Conservation (phyloP, 2,113 vertebrate genomes). For the Turdus rufiventris region DNA sequence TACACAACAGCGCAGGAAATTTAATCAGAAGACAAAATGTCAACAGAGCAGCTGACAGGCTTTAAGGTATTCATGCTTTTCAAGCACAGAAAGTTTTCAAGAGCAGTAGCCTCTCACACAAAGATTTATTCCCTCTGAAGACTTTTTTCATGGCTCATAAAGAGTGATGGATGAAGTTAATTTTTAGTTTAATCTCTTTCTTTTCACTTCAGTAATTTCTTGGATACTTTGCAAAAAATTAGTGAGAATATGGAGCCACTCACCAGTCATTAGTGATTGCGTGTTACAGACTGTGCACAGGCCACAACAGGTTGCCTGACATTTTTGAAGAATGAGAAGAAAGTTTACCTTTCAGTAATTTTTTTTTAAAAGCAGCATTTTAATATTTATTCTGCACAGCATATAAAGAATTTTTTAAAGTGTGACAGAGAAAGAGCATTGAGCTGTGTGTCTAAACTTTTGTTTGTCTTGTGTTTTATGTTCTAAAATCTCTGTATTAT, state of each 20-base stretch:
- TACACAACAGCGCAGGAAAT: neutral
- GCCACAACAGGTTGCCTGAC: neutral
- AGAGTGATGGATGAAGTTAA: constrained; percentile 80
- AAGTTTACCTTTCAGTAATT: neutral
- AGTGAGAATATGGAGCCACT: constrained; percentile 58
- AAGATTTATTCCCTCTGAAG: constrained; percentile 74
- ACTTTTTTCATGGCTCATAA: constrained; percentile 79
- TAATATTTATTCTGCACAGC: neutral
- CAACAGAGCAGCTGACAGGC: constrained; percentile 44
- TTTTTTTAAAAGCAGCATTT: neutral
- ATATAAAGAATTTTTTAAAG: neutral
- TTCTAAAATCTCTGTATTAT: neutral
- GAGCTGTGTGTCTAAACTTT: neutral
- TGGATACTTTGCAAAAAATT: constrained; percentile 70
- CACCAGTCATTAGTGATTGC: constrained; percentile 29
- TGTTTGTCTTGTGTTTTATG: neutral
- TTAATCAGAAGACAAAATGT: constrained; percentile 60
- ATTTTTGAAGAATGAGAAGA: neutral
- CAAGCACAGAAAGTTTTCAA: constrained; percentile 55
- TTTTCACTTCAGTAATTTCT: constrained; percentile 74
- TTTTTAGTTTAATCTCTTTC: constrained; percentile 81
- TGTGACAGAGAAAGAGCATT: neutral
- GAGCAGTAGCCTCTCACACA: constrained; percentile 45
- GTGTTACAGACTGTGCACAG: neutral
- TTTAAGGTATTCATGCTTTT: constrained; percentile 57